Evolutionary conservation across 2,113 vertebrate genomes (phyloP).

Genomic region (Stigmatopora nigra): DNA sequence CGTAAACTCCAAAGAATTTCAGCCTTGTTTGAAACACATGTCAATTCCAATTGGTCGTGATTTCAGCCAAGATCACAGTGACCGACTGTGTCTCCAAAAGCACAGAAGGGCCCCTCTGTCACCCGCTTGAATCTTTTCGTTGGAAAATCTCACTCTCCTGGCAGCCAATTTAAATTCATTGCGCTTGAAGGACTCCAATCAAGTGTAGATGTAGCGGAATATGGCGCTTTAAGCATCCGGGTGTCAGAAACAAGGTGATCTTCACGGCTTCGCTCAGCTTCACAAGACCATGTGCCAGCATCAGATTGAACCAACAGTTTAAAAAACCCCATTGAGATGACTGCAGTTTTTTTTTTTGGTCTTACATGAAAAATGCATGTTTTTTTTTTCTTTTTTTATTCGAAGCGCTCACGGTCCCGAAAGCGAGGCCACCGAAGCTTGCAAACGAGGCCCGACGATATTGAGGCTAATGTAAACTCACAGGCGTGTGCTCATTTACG

Average conservation of each 20-base stretch:
- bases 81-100: not conserved
- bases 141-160: slow-evolving; percentile 18
- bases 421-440: too few species aligned
- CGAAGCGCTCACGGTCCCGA: not conserved
- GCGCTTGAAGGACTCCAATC: slow-evolving; percentile 50
- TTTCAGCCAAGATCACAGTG: slow-evolving; percentile 9
- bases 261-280: slow-evolving; percentile 41
- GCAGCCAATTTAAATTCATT: slow-evolving; percentile 39
- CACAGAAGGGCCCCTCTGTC: slow-evolving; percentile 9
- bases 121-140: slow-evolving; percentile 12
- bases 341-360: slow-evolving; percentile 2
- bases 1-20: not conserved
- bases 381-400: not conserved
- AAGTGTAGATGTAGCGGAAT: slow-evolving; percentile 31
- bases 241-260: slow-evolving; percentile 44
- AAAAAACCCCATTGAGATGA: slow-evolving; percentile 4
- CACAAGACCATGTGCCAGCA: slow-evolving; percentile 23
- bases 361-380: not conserved
- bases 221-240: slow-evolving; percentile 14
- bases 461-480: not conserved
- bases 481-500: slow-evolving; percentile 12
- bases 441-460: not conserved
- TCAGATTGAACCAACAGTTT: slow-evolving; percentile 21
- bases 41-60: not conserved
- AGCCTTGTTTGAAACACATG: not conserved